Evolutionary conservation across 2,113 vertebrate species (phyloP), one percentile per base, ranked within the genome.

Genomic region (Sminthopsis crassicaudata): DNA sequence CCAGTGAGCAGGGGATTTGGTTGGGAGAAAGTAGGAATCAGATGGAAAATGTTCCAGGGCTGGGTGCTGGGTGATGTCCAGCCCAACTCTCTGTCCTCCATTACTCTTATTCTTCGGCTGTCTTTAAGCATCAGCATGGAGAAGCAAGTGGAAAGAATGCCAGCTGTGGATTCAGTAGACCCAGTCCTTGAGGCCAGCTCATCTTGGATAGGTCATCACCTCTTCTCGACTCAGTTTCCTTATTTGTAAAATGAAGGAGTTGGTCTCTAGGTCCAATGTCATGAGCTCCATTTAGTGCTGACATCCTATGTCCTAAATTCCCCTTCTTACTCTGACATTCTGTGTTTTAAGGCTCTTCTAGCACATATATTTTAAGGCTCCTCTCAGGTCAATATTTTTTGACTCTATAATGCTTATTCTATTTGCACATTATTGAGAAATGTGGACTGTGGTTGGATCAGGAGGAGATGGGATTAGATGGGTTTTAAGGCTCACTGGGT

Each of bases 1-100:
- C 90, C 91, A 23, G 0, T 1, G 57, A 94, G 89, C 96, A 27
- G 0, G 53, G 67, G 55, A 4, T 42, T 52, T 90, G 90, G 93
- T 93, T 90, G 89, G 95, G 92, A 89, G 93, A 96, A 96, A 88
- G 92, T 52, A 53, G 19, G 51, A 88, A 52, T 94, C 57, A 9
- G 1, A 42, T 46, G n/a, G 53, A 84, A 89, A 30, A 46, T 93
- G 91, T 48, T 57, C 10, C 27, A 93, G 48, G 51, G 90, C 93
- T 95, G 95, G 95, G 92, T 95, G 95, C 76, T 11, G 91, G 53
- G 51, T 53, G 23, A 42, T 14, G 2, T 2, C 23, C 60, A 4
- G 26, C 46, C 46, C 46, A 48, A 50, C 26, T 46, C 89, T 48
- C 89, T 36, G 8, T 67, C 60, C 60, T 67, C 25, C 46, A 24